phyloP scores from a whole-genome alignment of 2,888 invertebrate genomes.

The Drosophila borealis region DNA sequence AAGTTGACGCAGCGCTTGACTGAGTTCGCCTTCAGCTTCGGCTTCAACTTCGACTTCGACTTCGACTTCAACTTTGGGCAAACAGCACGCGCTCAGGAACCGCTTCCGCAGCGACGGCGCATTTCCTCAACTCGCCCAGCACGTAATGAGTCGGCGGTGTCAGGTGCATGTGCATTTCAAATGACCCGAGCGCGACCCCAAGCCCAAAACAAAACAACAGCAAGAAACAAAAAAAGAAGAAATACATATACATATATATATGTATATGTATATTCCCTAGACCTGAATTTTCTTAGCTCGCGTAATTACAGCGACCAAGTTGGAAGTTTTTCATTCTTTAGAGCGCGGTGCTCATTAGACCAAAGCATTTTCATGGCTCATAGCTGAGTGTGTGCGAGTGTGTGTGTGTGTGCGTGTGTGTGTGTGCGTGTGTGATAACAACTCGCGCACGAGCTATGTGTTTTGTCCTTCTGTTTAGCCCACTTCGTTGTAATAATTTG shows the following conservation, averaged over 20 bases:
- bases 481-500: conserved; percentile 76
- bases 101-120: conserved; percentile 36
- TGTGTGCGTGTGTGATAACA: conserved; percentile 48
- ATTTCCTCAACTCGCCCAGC: conserved; percentile 68
- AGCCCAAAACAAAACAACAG: conserved; percentile 22
- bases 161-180: conserved; percentile 68
- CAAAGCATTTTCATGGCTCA: conserved; percentile 70
- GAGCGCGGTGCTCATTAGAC: conserved; percentile 73
- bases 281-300: conserved; percentile 67
- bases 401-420: conserved; percentile 32
- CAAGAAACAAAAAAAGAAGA: conserved; percentile 10
- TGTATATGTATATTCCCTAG: conserved; percentile 35
- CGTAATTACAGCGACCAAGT: conserved; percentile 67
- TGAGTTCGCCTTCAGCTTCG: conserved; percentile 55
- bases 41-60: conserved; percentile 10
- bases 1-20: conserved; percentile 70
- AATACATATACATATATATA: background rate
- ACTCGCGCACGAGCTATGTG: conserved; percentile 72
- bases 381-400: conserved; percentile 23
- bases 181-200: conserved; percentile 62
- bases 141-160: conserved; percentile 72
- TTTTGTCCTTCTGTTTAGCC: conserved; percentile 71
- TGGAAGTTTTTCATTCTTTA: conserved; percentile 63
- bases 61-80: conserved; percentile 49
- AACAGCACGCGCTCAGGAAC: conserved; percentile 70